Conservation (phyloP, 2,888 invertebrate genomes). For the Pyrgus malvae region DNA sequence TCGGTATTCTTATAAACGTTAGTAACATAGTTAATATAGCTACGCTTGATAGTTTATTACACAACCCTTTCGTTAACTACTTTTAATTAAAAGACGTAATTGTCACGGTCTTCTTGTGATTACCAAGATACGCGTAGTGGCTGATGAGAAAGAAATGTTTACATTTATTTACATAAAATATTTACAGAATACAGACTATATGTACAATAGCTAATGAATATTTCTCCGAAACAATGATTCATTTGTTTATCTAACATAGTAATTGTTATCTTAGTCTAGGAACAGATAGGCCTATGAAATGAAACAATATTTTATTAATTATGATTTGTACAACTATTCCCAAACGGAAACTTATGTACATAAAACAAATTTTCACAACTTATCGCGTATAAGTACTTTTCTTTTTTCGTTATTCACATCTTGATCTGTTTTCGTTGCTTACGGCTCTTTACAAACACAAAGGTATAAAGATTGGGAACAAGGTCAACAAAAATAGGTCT, state of each 20-base stretch:
- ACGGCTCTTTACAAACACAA: background rate
- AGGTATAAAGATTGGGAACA: constrained; percentile 14
- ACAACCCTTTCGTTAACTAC: constrained; percentile 76
- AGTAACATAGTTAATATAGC: constrained; percentile 69
- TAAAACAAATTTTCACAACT: background rate
- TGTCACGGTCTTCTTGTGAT: constrained; percentile 35
- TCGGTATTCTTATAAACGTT: constrained; percentile 65
- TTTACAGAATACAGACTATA: constrained; percentile 28
- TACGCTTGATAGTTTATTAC: constrained; percentile 76
- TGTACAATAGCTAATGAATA: constrained; percentile 17
- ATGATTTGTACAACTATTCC: background rate
- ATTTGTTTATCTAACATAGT: constrained; percentile 11
- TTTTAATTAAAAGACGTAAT: constrained; percentile 47
- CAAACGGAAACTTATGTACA: background rate
- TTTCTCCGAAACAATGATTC: constrained; percentile 15
- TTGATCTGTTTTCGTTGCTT: constrained; percentile 7
- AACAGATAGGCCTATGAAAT: constrained; percentile 9
- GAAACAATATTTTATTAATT: background rate
- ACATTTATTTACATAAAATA: constrained; percentile 30
- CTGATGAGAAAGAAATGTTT: constrained; percentile 17
- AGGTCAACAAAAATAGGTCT: constrained; percentile 18
- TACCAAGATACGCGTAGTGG: constrained; percentile 22
- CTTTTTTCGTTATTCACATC: constrained; percentile 1
- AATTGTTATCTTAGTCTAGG: constrained; percentile 7
- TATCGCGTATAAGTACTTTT: background rate